phyloP scores from a whole-genome alignment of 1,140 invertebrate genomes.

The Drosophila ogumai region DNA sequence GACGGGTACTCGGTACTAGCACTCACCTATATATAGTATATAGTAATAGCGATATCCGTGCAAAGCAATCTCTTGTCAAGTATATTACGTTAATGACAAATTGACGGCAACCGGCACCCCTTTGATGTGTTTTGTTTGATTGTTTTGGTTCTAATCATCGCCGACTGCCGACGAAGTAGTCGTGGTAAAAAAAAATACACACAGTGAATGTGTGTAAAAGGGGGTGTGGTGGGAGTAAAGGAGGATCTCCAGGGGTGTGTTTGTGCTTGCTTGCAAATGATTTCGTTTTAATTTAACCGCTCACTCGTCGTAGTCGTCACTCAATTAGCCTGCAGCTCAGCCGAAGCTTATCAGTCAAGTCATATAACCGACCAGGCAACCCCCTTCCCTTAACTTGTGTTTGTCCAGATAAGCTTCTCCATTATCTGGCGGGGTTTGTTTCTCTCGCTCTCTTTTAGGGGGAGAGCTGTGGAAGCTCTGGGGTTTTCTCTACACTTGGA shows the following conservation, averaged over 20 bases:
- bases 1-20: constrained; percentile 8
- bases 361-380: constrained; percentile 62
- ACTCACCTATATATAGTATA: constrained; percentile 23
- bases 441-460: constrained; percentile 10
- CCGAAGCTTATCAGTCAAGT: constrained; percentile 72
- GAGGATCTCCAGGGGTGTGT: constrained; percentile 42
- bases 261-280: constrained; percentile 68
- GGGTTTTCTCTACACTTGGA: constrained; percentile 2
- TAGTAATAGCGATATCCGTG: constrained; percentile 68
- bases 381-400: constrained; percentile 12
- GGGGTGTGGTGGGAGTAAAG: constrained; percentile 8
- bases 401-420: constrained; percentile 55
- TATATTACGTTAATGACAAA: constrained; percentile 84
- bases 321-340: constrained; percentile 69
- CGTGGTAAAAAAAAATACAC: constrained; percentile 26
- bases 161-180: constrained; percentile 78
- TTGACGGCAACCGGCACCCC: constrained; percentile 63
- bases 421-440: constrained; percentile 50
- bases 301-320: constrained; percentile 47
- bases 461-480: constrained; percentile 1
- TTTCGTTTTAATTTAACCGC: constrained; percentile 80
- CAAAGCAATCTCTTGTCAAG: constrained; percentile 83
- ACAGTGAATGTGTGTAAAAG: constrained; percentile 1
- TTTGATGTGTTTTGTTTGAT: constrained; percentile 82
- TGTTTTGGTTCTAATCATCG: constrained; percentile 82